Evolutionary conservation across 2,797 vertebrate species (phyloP).

Genomic region (Parauchenoglanis punctatus): DNA sequence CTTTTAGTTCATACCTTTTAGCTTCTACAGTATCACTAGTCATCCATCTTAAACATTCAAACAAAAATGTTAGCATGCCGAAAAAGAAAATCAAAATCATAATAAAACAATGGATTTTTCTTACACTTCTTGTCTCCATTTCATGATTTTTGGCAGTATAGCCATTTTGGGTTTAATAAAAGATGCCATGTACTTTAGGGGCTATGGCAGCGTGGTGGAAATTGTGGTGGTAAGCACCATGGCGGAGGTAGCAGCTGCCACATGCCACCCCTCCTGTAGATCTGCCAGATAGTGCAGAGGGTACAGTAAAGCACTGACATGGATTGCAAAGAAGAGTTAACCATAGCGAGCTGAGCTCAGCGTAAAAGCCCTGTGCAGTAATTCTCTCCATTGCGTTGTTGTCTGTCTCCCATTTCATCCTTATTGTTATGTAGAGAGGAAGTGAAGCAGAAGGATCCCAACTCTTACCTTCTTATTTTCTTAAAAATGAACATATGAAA

Average conservation of each 20-base stretch:
- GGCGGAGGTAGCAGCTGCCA: conserved; percentile 7
- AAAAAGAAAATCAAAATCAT: no score
- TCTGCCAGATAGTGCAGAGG: conserved; percentile 6
- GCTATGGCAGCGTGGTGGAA: background rate
- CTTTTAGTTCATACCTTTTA: background rate
- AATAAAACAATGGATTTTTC: background rate
- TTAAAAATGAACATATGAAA: conserved; percentile 69
- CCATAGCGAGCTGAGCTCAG: conserved; percentile 31
- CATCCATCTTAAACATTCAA: background rate
- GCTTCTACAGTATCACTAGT: background rate
- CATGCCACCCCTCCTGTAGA: background rate
- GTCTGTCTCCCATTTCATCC: conserved; percentile 35
- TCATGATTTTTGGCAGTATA: background rate
- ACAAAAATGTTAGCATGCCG: background rate
- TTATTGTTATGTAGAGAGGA: conserved; percentile 43
- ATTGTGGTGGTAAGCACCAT: conserved; percentile 1
- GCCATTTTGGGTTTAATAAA: background rate
- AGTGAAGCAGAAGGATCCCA: conserved; percentile 16
- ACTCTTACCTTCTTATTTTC: conserved; percentile 53
- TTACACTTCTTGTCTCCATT: background rate
- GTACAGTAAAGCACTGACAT: conserved; percentile 7
- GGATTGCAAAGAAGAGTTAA: background rate
- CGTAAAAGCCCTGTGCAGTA: conserved; percentile 27
- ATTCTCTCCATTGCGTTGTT: conserved; percentile 13
- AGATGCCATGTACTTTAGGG: background rate